A percentile compares a stretch with the other conserved stretches of the same genome.
Conservation (phyloP, 2,888 invertebrate species). For the Campoletis raptor region DNA sequence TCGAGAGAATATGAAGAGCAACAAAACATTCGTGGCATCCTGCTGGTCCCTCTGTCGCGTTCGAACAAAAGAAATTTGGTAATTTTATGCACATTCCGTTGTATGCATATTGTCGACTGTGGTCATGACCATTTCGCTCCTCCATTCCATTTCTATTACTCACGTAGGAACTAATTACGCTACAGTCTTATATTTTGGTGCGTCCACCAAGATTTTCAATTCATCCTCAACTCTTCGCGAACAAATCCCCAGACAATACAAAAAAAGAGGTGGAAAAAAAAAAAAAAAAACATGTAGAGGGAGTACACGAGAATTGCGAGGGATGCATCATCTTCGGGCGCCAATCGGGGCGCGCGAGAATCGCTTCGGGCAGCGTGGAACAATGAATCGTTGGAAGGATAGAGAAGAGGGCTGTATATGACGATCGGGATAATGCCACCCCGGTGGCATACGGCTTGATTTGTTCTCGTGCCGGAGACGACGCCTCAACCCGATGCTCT, state of each 20-base stretch:
- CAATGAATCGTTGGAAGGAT: constrained; percentile 64
- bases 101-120: too few relatives aligned
- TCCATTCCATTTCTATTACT: not conserved
- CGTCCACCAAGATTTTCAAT: constrained; percentile 26
- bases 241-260: constrained; percentile 39
- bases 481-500: constrained; percentile 73
- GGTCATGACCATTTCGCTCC: not conserved
- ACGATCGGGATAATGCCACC: constrained; percentile 48
- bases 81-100: too few relatives aligned
- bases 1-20: constrained; percentile 51
- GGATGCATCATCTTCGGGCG: constrained; percentile 74
- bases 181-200: constrained; percentile 9
- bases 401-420: constrained; percentile 21
- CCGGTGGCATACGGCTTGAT: constrained; percentile 79
- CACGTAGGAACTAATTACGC: not conserved
- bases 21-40: constrained; percentile 59
- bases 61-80: constrained; percentile 46
- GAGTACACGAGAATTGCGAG: constrained; percentile 50
- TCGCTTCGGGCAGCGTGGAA: constrained; percentile 67
- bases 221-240: constrained; percentile 13
- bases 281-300: constrained; percentile 14
- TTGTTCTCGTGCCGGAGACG: constrained; percentile 81
- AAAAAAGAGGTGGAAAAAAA: not conserved
- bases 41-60: constrained; percentile 51
- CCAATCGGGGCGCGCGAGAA: constrained; percentile 74